A percentile compares a stretch with the other conserved stretches of the same genome.
These are phyloP conservation scores for Clitarchus hookeri DNA, from an alignment of 2,888 invertebrate genomes.

Conservation along the genomic window DNA sequence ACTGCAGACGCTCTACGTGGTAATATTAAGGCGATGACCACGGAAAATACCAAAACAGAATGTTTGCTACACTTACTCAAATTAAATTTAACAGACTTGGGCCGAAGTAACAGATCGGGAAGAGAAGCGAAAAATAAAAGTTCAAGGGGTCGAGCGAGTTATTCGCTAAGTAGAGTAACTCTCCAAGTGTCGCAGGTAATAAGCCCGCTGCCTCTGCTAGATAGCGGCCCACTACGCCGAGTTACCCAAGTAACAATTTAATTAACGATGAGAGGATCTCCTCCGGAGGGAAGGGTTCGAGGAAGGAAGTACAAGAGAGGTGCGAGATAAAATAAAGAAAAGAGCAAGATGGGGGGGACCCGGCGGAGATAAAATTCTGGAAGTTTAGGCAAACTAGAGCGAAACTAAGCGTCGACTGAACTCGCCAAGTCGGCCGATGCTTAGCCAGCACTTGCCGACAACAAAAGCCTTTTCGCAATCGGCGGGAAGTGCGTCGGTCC, in stretches of 20 bases:
- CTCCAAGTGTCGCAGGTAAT: background rate
- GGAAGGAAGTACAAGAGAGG: background rate
- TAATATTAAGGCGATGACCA: too few species aligned
- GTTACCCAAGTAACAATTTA: conserved; percentile 3
- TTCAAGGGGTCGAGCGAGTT: background rate
- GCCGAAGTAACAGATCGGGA: background rate
- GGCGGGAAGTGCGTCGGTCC: background rate
- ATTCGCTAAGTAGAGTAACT: background rate
- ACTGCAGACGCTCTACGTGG: too few species aligned
- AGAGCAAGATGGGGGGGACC: background rate
- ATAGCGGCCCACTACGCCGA: background rate
- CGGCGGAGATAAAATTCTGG: background rate
- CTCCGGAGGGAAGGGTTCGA: background rate
- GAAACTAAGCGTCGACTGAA: background rate
- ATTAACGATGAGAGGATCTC: background rate
- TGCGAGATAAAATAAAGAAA: background rate
- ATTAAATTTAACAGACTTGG: too few species aligned
- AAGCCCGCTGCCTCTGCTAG: background rate
- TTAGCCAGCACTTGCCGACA: background rate
- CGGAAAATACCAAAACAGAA: too few species aligned
- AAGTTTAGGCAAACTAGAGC: background rate
- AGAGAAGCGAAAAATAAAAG: background rate
- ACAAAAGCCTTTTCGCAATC: background rate
- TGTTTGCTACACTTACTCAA: too few species aligned
- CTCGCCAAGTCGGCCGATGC: background rate